These are phyloP conservation scores for Macaca nemestrina DNA, from an alignment of 2,113 vertebrate genomes.

Conservation along the genomic window DNA sequence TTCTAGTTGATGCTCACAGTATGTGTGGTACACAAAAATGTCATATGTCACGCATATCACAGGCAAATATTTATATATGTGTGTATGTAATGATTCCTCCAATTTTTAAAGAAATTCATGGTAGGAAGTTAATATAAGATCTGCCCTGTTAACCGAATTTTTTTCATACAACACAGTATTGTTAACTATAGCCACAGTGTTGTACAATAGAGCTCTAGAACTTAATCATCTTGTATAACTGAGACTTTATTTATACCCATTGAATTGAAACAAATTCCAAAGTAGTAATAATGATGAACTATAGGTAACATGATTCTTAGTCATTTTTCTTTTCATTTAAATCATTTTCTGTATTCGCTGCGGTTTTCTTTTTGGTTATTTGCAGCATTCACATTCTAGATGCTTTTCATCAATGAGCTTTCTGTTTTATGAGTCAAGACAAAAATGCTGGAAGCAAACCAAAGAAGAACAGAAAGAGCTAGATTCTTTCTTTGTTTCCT, in stretches of 20 bases:
- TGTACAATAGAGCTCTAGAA: not conserved
- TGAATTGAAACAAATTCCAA: not conserved
- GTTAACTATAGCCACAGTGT: not conserved
- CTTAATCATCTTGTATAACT: not conserved
- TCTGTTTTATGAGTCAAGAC: not conserved
- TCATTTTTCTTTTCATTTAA: not conserved
- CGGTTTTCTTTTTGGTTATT: not conserved
- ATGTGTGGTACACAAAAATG: no score
- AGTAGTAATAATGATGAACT: not conserved
- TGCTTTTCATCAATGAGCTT: not conserved
- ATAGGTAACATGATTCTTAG: not conserved
- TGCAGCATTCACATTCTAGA: not conserved
- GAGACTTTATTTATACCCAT: not conserved
- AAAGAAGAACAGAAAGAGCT: not conserved
- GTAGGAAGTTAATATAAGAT: not conserved
- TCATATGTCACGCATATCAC: no score
- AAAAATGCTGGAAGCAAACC: not conserved
- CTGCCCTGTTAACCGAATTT: not conserved
- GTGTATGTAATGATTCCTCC: not conserved
- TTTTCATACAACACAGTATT: not conserved
- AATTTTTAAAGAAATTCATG: not conserved
- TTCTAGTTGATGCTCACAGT: no score
- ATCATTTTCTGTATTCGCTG: not conserved
- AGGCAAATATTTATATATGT: not conserved
- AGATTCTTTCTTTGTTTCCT: not conserved